phyloP scores from a whole-genome alignment of 2,113 vertebrate genomes.

The Gavia stellata region DNA sequence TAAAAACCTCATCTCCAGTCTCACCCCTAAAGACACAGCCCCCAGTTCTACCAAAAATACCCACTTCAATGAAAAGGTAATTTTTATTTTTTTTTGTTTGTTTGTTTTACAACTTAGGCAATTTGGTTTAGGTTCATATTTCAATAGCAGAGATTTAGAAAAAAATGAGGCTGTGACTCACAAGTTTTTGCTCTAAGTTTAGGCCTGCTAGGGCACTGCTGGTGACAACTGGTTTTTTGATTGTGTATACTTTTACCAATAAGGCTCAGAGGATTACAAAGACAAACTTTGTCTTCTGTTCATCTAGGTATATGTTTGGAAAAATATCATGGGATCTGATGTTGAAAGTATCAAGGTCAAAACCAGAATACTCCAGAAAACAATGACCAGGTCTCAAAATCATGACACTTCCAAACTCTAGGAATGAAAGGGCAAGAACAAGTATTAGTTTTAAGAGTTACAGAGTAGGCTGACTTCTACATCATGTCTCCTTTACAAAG shows the following conservation, averaged over 20 bases:
- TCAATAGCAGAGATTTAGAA: background rate
- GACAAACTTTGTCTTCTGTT: background rate
- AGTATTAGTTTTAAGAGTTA: background rate
- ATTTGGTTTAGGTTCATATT: background rate
- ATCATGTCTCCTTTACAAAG: background rate
- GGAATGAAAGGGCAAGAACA: background rate
- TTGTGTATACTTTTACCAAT: background rate
- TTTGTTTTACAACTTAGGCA: background rate
- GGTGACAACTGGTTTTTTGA: background rate
- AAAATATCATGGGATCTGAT: background rate
- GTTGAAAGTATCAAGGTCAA: background rate
- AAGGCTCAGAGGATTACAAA: background rate
- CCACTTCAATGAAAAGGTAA: background rate
- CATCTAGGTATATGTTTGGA: background rate
- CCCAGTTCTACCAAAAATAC: background rate
- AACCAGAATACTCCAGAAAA: background rate
- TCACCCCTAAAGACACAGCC: background rate
- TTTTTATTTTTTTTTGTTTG: background rate
- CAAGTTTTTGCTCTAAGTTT: background rate
- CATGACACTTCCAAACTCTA: background rate
- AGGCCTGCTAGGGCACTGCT: background rate
- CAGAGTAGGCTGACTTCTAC: background rate
- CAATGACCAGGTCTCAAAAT: background rate
- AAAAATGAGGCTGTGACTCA: background rate
- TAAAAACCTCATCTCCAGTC: background rate